Conservation (phyloP, 2,113 vertebrate genomes). For the Cottus gobio region DNA sequence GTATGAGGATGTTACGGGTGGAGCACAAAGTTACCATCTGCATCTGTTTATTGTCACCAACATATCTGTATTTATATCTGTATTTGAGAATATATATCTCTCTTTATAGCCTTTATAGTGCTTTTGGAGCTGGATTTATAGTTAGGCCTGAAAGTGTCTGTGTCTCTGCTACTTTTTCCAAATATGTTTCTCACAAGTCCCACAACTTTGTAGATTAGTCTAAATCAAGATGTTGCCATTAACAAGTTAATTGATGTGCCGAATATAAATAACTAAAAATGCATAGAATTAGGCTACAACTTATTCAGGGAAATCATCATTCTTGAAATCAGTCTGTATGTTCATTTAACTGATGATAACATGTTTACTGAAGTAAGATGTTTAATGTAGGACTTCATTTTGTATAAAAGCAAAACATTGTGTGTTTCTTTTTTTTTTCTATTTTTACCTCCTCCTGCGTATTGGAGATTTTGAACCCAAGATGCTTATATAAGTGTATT, state of each 20-base stretch:
- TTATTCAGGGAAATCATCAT: neutral
- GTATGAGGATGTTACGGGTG: neutral
- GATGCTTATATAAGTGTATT: neutral
- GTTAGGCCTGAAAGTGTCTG: neutral
- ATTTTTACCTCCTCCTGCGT: neutral
- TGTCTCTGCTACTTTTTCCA: neutral
- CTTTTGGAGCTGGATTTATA: neutral
- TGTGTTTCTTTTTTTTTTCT: neutral
- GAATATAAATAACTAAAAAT: neutral
- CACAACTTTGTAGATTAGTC: neutral
- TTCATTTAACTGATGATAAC: neutral
- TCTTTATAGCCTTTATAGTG: too few relatives aligned
- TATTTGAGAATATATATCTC: neutral
- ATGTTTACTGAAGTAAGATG: neutral
- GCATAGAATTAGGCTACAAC: neutral
- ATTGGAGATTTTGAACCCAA: neutral
- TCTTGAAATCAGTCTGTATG: neutral
- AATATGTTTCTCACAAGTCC: neutral
- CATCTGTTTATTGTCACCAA: neutral
- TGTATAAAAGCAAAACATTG: neutral
- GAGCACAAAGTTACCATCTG: neutral
- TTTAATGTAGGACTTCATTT: neutral
- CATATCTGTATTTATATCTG: neutral
- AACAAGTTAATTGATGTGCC: neutral
- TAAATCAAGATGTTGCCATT: neutral